phyloP scores from a whole-genome alignment of 1,140 invertebrate species.

The Dolichoris vasculosae region DNA sequence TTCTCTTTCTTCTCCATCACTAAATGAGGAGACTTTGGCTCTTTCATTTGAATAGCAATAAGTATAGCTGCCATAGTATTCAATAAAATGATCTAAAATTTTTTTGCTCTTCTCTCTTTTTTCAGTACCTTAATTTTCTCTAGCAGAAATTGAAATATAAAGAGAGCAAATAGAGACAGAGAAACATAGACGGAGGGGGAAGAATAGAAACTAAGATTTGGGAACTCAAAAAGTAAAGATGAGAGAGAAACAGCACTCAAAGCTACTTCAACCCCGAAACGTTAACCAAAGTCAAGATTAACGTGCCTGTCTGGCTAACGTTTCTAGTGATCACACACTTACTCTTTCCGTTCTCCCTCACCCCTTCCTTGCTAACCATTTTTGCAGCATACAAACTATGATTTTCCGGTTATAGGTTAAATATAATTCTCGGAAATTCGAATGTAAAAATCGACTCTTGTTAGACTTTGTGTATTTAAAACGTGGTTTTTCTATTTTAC shows the following conservation, averaged over 20 bases:
- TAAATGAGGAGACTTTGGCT: constrained; percentile 16
- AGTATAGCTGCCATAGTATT: background rate
- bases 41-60: background rate
- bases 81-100: constrained; percentile 1
- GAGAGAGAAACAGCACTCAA: constrained; percentile 32
- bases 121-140: background rate
- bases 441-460: constrained; percentile 25
- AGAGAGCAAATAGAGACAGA: background rate
- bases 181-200: background rate
- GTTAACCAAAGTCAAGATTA: constrained; percentile 40
- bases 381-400: background rate
- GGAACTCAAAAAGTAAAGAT: constrained; percentile 16
- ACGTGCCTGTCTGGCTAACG: constrained; percentile 25
- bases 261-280: background rate
- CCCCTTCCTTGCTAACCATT: background rate
- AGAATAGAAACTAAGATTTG: background rate
- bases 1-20: background rate
- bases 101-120: background rate
- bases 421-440: background rate
- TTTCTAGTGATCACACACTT: constrained; percentile 30
- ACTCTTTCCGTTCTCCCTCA: background rate
- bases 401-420: constrained; percentile 34
- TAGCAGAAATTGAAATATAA: background rate
- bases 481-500: constrained; percentile 14
- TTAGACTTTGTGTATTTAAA: constrained; percentile 34